phyloP scores from a whole-genome alignment of 2,888 invertebrate species.

The Campoplex capitator region DNA sequence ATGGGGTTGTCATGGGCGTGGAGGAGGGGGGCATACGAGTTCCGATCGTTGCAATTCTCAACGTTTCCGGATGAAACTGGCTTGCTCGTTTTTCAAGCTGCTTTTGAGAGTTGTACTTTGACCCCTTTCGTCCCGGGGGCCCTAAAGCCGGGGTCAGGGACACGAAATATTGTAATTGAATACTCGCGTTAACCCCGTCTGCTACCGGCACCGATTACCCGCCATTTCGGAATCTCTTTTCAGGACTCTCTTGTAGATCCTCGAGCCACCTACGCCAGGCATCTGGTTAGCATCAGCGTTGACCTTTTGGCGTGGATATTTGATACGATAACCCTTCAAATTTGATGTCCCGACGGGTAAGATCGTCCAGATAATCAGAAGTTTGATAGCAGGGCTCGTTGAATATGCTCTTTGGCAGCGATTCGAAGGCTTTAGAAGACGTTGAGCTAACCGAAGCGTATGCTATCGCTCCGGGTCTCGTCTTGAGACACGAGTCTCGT shows the following conservation, averaged over 20 bases:
- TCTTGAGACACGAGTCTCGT: conserved; percentile 79
- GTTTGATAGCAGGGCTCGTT: conserved; percentile 6
- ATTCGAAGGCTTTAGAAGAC: background rate
- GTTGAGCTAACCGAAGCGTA: conserved; percentile 72
- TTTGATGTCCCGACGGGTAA: background rate
- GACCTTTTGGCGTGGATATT: conserved; percentile 7
- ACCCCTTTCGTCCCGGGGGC: conserved; percentile 46
- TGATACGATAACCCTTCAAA: background rate
- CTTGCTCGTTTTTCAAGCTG: background rate
- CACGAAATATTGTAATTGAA: conserved; percentile 22
- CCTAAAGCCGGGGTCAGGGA: conserved; percentile 67
- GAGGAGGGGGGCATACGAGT: background rate
- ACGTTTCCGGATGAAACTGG: background rate
- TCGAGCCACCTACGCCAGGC: conserved; percentile 68
- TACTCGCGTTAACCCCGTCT: conserved; percentile 78
- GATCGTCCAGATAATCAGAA: conserved; percentile 2
- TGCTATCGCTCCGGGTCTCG: conserved; percentile 82
- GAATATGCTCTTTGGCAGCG: background rate
- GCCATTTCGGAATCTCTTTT: conserved; percentile 80
- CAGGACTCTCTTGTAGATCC: conserved; percentile 67
- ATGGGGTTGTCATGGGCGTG: background rate
- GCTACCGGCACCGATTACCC: conserved; percentile 83
- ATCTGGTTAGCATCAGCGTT: conserved; percentile 73
- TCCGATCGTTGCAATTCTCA: conserved; percentile 7
- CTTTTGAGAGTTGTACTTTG: conserved; percentile 1